These are phyloP conservation scores for Tenthredo mesomela DNA, from an alignment of 2,888 invertebrate genomes.

Conservation along the genomic window DNA sequence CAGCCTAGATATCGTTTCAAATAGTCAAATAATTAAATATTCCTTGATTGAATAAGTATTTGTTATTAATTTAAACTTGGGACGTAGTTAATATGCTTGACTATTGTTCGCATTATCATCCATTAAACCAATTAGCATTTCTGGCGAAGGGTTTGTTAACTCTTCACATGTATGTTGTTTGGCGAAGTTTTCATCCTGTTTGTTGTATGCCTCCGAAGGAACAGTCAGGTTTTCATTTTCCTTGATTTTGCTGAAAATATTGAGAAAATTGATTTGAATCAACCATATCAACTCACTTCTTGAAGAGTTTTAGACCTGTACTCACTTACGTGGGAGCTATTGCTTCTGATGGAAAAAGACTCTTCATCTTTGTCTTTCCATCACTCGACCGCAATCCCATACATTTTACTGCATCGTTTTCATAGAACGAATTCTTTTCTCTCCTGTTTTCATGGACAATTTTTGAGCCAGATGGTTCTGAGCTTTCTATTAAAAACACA, in stretches of 20 bases:
- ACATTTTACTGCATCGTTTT: not conserved
- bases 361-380: not conserved
- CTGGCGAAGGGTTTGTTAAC: not conserved
- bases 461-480: conserved; percentile 15
- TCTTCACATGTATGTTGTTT: not conserved
- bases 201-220: not conserved
- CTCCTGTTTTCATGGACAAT: not conserved
- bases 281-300: not conserved
- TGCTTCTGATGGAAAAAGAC: not conserved
- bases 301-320: not conserved
- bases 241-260: not conserved
- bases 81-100: not conserved
- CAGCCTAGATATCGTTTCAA: not conserved
- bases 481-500: not conserved
- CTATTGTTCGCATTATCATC: not conserved
- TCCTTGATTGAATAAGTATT: not conserved
- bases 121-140: conserved; percentile 14
- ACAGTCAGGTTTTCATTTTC: not conserved
- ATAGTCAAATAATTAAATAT: not conserved
- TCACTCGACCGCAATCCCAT: not conserved
- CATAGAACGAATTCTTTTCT: not conserved
- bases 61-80: not conserved
- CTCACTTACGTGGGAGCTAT: conserved; percentile 5
- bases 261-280: not conserved
- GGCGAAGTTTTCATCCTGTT: not conserved